Evolutionary conservation across 2,888 invertebrate genomes (phyloP), one percentile per base, ranked within the genome.

Genomic region (Tiliacea aurago): DNA sequence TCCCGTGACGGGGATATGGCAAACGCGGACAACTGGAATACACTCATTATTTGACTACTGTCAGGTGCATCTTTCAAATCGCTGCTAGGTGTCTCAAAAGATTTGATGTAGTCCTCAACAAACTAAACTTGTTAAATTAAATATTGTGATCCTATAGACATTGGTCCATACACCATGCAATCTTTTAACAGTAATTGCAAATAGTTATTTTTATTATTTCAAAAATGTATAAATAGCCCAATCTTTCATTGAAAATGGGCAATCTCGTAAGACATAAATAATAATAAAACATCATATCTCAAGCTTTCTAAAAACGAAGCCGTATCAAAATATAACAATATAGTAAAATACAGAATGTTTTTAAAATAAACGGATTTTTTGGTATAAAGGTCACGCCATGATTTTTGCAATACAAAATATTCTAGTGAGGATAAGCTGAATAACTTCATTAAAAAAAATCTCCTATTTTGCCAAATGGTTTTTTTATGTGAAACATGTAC

Each of bases 281-380:
- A 56, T n/a, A 37, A 58, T 49, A 47, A 41, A 77, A 80, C 41
- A 64, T 73, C 37, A 64, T 28, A 51, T 59, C 41, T 33, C 33
- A 76, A 68, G 49, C n/a, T 69, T 58, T 23, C 23, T 51, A 23
- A 41, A 56, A 65, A 61, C 47, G 56, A 78, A 59, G n/a, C 41
- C 33, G 18, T 81, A 67, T 59, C 28, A 67, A 67, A 81, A 78
- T 75, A 63, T 63, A 67, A 51, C n/a, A 63, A 63, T 67, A 67
- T 58, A 66, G 28, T n/a, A 64, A 20, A 45, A 63, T 37, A 76
- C 45, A 58, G 33, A 58, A 51, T 49, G 45, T 62, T 61, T 15
- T 7, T 37, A 47, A 37, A 62, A 47, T 18, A 47, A 59, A 55
- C 9, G 20, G 13, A 45, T 13, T 28, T 33, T 33, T 47, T 9